Conservation (phyloP, 2,888 invertebrate genomes). For the Phrixothrix hirtus region DNA sequence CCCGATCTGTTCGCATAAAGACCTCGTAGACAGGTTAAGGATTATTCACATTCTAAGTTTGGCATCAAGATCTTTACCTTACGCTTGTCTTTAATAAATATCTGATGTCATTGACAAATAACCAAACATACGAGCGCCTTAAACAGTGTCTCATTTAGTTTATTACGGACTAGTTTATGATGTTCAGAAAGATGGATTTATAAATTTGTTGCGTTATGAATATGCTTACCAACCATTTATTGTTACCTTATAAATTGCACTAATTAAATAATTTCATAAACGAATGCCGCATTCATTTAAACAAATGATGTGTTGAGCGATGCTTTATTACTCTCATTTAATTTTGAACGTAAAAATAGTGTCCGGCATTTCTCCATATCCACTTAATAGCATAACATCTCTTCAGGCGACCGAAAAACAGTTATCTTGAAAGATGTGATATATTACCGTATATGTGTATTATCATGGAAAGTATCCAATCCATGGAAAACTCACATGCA, state of each 20-base stretch:
- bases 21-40: constrained; percentile 41
- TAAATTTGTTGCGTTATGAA: constrained; percentile 30
- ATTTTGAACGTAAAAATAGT: constrained; percentile 14
- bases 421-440: too few relatives aligned
- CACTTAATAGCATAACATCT: too few relatives aligned
- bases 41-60: constrained; percentile 53
- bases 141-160: constrained; percentile 48
- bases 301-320: constrained; percentile 25
- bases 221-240: constrained; percentile 26
- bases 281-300: constrained; percentile 6
- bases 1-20: constrained; percentile 13
- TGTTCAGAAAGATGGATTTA: constrained; percentile 30
- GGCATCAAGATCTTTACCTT: constrained; percentile 52
- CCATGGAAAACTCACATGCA: too few relatives aligned
- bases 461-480: too few relatives aligned
- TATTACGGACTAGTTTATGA: constrained; percentile 38
- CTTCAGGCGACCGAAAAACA: too few relatives aligned
- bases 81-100: constrained; percentile 55
- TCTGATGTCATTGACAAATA: constrained; percentile 57
- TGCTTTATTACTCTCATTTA: constrained; percentile 20
- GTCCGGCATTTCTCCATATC: neutral
- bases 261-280: constrained; percentile 24
- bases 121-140: constrained; percentile 50
- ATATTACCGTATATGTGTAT: too few relatives aligned
- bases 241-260: constrained; percentile 20